These are phyloP conservation scores for Diloba caeruleocephala DNA, from an alignment of 2,888 invertebrate genomes.

Conservation along the genomic window DNA sequence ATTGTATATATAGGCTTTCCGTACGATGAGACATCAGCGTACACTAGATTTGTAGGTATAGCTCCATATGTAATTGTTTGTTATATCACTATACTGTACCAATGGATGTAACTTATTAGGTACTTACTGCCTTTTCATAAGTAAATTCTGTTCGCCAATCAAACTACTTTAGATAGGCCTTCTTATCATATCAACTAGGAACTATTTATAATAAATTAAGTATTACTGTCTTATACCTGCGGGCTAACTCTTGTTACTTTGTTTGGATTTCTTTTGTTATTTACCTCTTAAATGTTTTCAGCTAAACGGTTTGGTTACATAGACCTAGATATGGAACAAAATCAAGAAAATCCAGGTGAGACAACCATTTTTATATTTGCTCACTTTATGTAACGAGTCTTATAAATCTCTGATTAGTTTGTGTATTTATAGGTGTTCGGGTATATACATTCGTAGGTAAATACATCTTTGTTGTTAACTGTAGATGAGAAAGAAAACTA, in stretches of 20 bases:
- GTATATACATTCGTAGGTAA: constrained; percentile 82
- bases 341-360: constrained; percentile 58
- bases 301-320: constrained; percentile 59
- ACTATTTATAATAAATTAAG: constrained; percentile 20
- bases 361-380: constrained; percentile 16
- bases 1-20: too few species aligned
- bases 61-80: too few species aligned
- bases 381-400: constrained; percentile 12
- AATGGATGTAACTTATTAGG: not conserved
- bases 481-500: constrained; percentile 7
- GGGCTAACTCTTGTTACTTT: constrained; percentile 4
- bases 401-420: constrained; percentile 37
- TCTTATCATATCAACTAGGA: constrained; percentile 29
- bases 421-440: constrained; percentile 76
- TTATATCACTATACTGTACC: too few species aligned
- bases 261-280: constrained; percentile 10
- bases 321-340: constrained; percentile 67
- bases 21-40: too few species aligned
- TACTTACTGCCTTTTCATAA: not conserved
- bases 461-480: constrained; percentile 46
- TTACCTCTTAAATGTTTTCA: constrained; percentile 55
- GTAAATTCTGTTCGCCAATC: constrained; percentile 5
- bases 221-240: not conserved
- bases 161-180: not conserved
- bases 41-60: too few species aligned